Base-by-base conservation (phyloP, 2,113 vertebrate genomes). In the Campylorhamphus procurvoides region DNA sequence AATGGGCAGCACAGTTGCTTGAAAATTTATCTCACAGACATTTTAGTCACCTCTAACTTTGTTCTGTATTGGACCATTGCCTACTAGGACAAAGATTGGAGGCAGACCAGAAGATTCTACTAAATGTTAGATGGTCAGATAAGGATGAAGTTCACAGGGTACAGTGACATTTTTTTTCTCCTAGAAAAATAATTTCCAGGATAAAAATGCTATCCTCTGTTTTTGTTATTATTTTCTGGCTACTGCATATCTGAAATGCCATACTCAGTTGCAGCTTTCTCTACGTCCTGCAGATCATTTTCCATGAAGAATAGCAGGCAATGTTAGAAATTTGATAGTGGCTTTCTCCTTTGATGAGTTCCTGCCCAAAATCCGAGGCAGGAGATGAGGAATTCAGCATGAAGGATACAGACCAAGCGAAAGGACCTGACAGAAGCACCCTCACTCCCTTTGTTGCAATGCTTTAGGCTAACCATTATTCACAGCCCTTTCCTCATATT, bases 401-500 rank as follows among this genome's bases (percentile, higher is more conserved):
- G 91, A 96, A 87, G 94, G 93, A 89, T 96, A 80, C 75, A 72
- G 58, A 90, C 86, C 68, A 69, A 94, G 82, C 92, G 96, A 60
- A 86, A 92, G 91, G 89, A 78, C 96, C 91, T 73, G 93, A 88
- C 91, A 93, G 96, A 96, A 89, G 90, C 94, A 77, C 85, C 95
- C 88, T 89, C 88, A 79, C 91, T 95, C 94, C 94, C 80, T 96
- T 97, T 97, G 95, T 97, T 97, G 93, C 84, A 96, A 96, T 96
- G 97, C 97, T 97, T 97, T 97, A 97, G 97, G 97, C 97, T 97
- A 97, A 96, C 96, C 97, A 97, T 97, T 97, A 94, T 96, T 92
- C 89, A 93, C 96, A 95, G 60, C 82, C 96, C 89, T 87, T 42
- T 89, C 78, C 94, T 89, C 93, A 94, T 97, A 93, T 94, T 94